Base-by-base conservation (phyloP, 2,888 invertebrate species). In the Philaethria dido region DNA sequence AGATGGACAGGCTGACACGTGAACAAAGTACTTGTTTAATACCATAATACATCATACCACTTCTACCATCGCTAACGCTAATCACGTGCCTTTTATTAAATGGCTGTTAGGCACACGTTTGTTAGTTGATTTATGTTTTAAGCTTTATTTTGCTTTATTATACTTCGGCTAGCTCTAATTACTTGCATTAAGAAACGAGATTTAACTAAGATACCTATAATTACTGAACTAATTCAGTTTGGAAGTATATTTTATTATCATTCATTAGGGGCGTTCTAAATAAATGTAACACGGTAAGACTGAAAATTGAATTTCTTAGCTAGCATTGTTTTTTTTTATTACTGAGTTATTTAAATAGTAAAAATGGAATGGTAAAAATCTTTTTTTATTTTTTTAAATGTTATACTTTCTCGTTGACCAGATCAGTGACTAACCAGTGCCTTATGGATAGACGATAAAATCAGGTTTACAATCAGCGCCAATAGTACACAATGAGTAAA, bases 151-250 rank as follows among this genome's bases (percentile, higher is more conserved):
- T 42, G 11, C 25, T 57, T 25, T 57, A 57, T 57, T 57, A 57
- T 39, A 42, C 20, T 45, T 33, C 33, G 6, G 47, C 60, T 20
- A 33, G 29, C 14, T 60, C 60, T 60, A 60, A 60, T 60, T 60
- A 45, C 60, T 60, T 33, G 6, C 33, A 47, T 60, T 60, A 45
- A 60, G 60, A 45, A 57, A 57, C 13, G 2, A 57, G 57, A 45
- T 60, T 60, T 47, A 60, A 25, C 60, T 47, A 60, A 60, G 60
- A 60, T 60, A 60, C 14, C 44, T 14, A 47, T 60, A 60, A 47
- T 60, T 33, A 29, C 60, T 60, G 45, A 16, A 29, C 29, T 29
- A 45, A 33, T 60, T 33, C 44, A 45, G 45, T 60, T 44, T 60
- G 29, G 13, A 45, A 29, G 25, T 18, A 45, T 29, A 29, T 45